A percentile compares a stretch with the other conserved stretches of the same genome.
These are phyloP conservation scores for Atrina japonica DNA, from an alignment of 2,888 invertebrate genomes.

Conservation along the genomic window DNA sequence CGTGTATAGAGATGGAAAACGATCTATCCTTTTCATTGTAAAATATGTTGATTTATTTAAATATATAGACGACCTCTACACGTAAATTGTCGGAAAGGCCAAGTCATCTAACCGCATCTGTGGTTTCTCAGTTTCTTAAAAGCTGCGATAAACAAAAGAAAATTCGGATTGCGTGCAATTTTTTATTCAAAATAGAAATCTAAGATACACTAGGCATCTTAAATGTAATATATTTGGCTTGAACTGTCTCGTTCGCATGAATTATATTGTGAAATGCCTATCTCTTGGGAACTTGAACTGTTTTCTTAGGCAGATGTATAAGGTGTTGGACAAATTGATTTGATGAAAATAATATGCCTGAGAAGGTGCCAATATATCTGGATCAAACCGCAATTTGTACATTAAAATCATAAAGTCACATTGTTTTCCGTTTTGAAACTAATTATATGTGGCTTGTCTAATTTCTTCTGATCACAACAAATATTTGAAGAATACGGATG, in stretches of 20 bases:
- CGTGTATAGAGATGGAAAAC: slow-evolving; percentile 37
- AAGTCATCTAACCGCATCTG: slow-evolving; percentile 42
- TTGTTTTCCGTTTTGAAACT: too few relatives aligned
- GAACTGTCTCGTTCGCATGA: slow-evolving; percentile 41
- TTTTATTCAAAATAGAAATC: slow-evolving; percentile 46
- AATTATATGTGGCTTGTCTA: too few relatives aligned
- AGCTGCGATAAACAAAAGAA: slow-evolving; percentile 48
- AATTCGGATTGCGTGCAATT: slow-evolving; percentile 48
- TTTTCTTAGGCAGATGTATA: slow-evolving; percentile 41
- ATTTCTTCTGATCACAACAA: too few relatives aligned
- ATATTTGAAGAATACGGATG: too few relatives aligned
- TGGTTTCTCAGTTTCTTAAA: slow-evolving; percentile 42
- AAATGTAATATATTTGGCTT: slow-evolving; percentile 47
- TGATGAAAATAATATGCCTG: slow-evolving; percentile 41
- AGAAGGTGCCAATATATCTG: slow-evolving; percentile 34
- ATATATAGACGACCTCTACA: slow-evolving; percentile 30
- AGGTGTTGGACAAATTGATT: slow-evolving; percentile 47
- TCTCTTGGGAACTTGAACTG: slow-evolving; percentile 38
- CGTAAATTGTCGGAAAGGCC: slow-evolving; percentile 41
- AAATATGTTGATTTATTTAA: slow-evolving; percentile 45
- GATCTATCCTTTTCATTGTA: slow-evolving; percentile 29
- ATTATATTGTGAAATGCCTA: slow-evolving; percentile 28
- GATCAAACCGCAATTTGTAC: slow-evolving; percentile 20
- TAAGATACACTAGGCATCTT: slow-evolving; percentile 39
- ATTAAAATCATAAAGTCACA: too few relatives aligned